Evolutionary conservation across 2,888 invertebrate genomes (phyloP).

Genomic region (Helobdella robusta): DNA sequence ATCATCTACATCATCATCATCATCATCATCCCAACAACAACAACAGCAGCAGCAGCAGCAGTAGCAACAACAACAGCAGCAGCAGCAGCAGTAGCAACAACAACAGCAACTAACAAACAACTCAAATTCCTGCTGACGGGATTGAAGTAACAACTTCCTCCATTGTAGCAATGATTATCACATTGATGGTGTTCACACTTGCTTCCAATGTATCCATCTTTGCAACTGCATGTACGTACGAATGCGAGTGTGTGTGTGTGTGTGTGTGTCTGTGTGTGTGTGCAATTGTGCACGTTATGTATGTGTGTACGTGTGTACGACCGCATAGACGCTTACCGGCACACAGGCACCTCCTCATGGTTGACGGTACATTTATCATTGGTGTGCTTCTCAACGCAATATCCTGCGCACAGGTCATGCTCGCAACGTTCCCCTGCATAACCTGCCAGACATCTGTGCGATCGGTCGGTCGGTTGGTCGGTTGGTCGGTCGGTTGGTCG

Average conservation of each 20-base stretch:
- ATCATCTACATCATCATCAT: not conserved
- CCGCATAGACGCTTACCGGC: no score
- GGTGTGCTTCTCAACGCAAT: slow-evolving; percentile 19
- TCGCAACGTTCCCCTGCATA: slow-evolving; percentile 28
- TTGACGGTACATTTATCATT: no score
- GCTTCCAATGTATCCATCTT: slow-evolving; percentile 25
- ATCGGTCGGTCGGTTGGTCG: no score
- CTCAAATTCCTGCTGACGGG: not conserved
- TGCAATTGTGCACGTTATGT: no score
- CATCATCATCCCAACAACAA: not conserved
- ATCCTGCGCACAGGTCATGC: slow-evolving; percentile 26
- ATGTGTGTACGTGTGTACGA: no score
- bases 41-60: not conserved
- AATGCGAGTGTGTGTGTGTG: no score
- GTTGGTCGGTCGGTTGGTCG: no score
- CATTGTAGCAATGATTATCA: slow-evolving; percentile 26
- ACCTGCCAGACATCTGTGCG: slow-evolving; percentile 23
- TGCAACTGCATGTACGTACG: slow-evolving; percentile 29
- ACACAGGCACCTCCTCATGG: not conserved
- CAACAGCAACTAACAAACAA: slow-evolving; percentile 25
- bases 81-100: slow-evolving; percentile 8
- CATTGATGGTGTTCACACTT: slow-evolving; percentile 28
- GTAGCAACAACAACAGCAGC: not conserved
- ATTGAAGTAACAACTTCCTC: slow-evolving; percentile 23
- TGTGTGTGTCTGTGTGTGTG: no score